Conservation (phyloP, 2,888 invertebrate species). For the Ophion costatus region DNA sequence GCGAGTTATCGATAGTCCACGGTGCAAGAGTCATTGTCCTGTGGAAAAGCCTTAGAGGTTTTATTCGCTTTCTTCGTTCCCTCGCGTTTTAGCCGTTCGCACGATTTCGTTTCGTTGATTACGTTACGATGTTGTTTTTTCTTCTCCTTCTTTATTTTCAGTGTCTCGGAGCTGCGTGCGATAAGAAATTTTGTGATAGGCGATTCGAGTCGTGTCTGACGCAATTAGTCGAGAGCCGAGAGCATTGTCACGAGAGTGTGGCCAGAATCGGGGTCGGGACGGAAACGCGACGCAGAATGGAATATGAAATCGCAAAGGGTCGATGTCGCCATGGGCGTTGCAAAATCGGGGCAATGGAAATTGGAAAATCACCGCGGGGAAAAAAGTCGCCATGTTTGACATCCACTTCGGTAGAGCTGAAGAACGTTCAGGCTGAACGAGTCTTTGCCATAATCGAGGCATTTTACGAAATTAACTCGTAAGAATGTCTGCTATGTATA, state of each 20-base stretch:
- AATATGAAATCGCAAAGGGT: too few species aligned
- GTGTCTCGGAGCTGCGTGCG: neutral
- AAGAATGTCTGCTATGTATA: too few species aligned
- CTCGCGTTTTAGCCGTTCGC: neutral
- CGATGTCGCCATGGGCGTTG: too few species aligned
- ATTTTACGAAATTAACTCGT: too few species aligned
- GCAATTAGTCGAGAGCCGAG: neutral
- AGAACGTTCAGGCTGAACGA: too few species aligned
- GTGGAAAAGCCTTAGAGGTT: slow-evolving; percentile 49
- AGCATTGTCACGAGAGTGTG: neutral
- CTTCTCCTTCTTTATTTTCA: neutral
- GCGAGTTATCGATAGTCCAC: slow-evolving; percentile 31
- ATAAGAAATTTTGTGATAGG: neutral
- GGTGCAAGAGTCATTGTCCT: slow-evolving; percentile 56
- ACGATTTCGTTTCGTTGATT: slow-evolving; percentile 2
- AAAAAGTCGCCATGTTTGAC: too few species aligned
- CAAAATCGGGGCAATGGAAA: too few species aligned
- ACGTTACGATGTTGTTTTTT: slow-evolving; percentile 3
- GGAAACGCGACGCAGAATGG: too few species aligned
- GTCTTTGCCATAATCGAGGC: too few species aligned
- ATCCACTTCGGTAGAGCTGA: too few species aligned
- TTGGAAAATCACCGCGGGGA: too few species aligned
- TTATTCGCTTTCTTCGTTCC: neutral
- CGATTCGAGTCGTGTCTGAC: neutral
- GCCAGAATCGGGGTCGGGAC: neutral